Base-by-base conservation (phyloP, 2,797 vertebrate species). In the Etheostoma nigrum region DNA sequence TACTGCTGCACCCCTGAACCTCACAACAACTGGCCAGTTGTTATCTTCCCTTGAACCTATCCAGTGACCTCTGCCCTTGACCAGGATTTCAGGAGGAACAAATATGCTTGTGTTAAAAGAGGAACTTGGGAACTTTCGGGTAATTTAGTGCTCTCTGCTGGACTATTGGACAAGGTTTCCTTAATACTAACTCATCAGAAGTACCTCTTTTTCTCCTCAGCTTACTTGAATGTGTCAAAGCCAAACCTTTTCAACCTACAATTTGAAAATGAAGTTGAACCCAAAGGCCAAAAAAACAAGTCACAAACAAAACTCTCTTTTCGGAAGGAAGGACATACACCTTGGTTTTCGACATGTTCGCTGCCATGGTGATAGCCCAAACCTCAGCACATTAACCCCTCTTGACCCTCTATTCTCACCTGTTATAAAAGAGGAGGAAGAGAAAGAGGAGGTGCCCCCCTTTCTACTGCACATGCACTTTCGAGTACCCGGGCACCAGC, bases 351-450 rank as follows among this genome's bases (percentile, higher is more conserved):
- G 74, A 84, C 79, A 82, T 82, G 79, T 81, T 83, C 64, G 93
- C 92, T 94, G 81, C 92, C 92, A 93, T 93, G 92, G 89, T 83
- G 89, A 95, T 92, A 92, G 89, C 84, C 84, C 85, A 92, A 93
- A 94, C 91, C 88, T 86, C 92, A 94, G 90, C 92, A 90, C 93
- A 95, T 96, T 96, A 95, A 95, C 95, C 94, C 94, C 94, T 95
- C 92, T 95, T 95, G 94, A 96, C 94, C 95, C 83, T 93, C 89
- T 91, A 94, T 95, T 95, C 94, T 95, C 95, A 96, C 95, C 95
- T 96, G 95, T 94, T 93, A 95, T 95, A 95, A 96, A 95, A 92
- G 90, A 92, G 82, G 86, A 89, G 88, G 89, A 91, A 91, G 83
- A 87, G 88, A 82, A 86, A 88, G 82, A 93, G 89, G 89, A 89